Evolutionary conservation across 2,797 vertebrate genomes (phyloP).

Genomic region (Loriculus beryllinus): DNA sequence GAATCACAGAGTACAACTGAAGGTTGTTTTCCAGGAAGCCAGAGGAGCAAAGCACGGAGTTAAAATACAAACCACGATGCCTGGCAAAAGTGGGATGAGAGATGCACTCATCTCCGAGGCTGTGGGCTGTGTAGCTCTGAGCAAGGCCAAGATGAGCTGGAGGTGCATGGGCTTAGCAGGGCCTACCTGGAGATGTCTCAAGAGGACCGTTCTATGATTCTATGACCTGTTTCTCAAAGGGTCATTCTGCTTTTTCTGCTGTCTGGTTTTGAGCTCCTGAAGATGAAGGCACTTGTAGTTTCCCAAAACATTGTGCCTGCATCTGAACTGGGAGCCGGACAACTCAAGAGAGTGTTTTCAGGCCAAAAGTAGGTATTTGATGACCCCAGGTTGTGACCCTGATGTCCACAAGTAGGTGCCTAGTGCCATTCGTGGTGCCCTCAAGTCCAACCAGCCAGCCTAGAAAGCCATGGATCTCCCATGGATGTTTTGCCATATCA

Average conservation of each 20-base stretch:
- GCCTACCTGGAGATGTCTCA: neutral
- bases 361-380: neutral
- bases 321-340: neutral
- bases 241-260: neutral
- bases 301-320: neutral
- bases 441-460: neutral
- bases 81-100: neutral
- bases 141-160: neutral
- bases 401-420: no score
- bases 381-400: neutral
- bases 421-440: fast-evolving
- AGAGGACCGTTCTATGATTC: neutral
- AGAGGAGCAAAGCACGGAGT: neutral
- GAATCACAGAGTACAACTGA: neutral
- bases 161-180: neutral
- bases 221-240: neutral
- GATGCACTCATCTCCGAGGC: fast-evolving
- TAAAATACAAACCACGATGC: fast-evolving
- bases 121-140: fast-evolving
- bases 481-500: no score
- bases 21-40: neutral
- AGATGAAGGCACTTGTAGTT: neutral
- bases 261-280: neutral
- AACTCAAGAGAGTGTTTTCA: neutral
- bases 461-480: neutral